Evolutionary conservation across 1,140 invertebrate species (phyloP).

Genomic region (Eciton burchellii): DNA sequence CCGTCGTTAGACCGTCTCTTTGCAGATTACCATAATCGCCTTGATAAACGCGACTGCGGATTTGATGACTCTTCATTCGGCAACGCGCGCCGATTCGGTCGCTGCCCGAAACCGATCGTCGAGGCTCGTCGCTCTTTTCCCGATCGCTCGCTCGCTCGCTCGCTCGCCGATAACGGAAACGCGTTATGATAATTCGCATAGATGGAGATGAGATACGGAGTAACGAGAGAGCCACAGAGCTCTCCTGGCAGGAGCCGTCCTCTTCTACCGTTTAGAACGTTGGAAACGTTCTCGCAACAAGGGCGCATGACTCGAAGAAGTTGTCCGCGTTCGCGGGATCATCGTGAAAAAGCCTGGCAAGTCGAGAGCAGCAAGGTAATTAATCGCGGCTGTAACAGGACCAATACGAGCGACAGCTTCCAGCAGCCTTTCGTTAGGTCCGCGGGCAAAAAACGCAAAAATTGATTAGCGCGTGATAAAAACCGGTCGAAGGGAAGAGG

Average conservation of each 20-base stretch:
- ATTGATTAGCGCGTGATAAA: constrained; percentile 53
- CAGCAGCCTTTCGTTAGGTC: constrained; percentile 25
- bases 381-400: constrained; percentile 32
- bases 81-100: neutral
- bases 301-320: constrained; percentile 7
- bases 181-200: no score
- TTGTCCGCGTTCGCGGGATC: constrained; percentile 24
- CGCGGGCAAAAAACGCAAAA: constrained; percentile 43
- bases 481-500: constrained; percentile 1
- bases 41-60: constrained; percentile 65
- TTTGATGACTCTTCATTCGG: constrained; percentile 41
- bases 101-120: neutral
- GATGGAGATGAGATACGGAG: neutral
- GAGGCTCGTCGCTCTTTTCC: neutral
- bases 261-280: neutral
- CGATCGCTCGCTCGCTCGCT: no score
- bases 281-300: neutral
- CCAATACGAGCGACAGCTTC: constrained; percentile 30
- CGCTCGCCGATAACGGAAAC: no score
- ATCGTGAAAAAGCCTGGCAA: constrained; percentile 19
- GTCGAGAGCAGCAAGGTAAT: constrained; percentile 22
- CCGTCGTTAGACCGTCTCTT: constrained; percentile 63
- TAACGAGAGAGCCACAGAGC: neutral
- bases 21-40: constrained; percentile 68
- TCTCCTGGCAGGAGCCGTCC: neutral